Evolutionary conservation across 1,140 invertebrate species (phyloP), one percentile per base, ranked within the genome.

Genomic region (Drosophila lacertosa): DNA sequence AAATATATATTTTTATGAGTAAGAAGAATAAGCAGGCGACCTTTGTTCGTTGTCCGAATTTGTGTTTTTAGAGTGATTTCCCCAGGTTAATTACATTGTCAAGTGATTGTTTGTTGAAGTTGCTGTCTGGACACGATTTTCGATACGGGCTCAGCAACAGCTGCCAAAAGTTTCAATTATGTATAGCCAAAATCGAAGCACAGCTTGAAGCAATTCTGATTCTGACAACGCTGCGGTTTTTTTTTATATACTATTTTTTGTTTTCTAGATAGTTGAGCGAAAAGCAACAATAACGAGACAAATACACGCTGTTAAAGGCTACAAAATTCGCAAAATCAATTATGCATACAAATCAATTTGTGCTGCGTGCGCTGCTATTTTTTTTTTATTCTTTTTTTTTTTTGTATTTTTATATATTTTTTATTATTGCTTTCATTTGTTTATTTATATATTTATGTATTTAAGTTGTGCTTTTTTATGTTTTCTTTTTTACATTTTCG

Each of bases 321-420:
- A 62, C 26, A 39, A 63, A 68, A 84, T 75, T 83, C 55, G 80
- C 67, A 53, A 84, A 73, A 88, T 86, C 82, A 86, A 81, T 86
- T 86, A 88, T 86, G 81, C 81, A 86, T 81, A 86, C 81, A 86
- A 74, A 74, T 71, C 60, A 84, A 66, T 80, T 64, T 40, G 64
- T 33, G 47, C 33, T 68, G 65, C 59, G 37, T 51, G 64, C 58
- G 59, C 60, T 66, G 57, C 66, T 71, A 15, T 45, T 60, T 66
- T 48, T 33, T 18, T 22, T 39, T 10, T 55, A 69, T 45, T 40
- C 13, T 32, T 40, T 59, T 77, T n/a, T 29, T 29, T 29, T 10
- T 55, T 51, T 47, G 35, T 62, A 48, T 42, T 74, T 50, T 54
- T 13, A 47, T 44, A 55, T 77, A n/a, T 15, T 32, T 32, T 29